Evolutionary conservation across 1,140 invertebrate species (phyloP).

Genomic region (Himalopsyche phryganea): DNA sequence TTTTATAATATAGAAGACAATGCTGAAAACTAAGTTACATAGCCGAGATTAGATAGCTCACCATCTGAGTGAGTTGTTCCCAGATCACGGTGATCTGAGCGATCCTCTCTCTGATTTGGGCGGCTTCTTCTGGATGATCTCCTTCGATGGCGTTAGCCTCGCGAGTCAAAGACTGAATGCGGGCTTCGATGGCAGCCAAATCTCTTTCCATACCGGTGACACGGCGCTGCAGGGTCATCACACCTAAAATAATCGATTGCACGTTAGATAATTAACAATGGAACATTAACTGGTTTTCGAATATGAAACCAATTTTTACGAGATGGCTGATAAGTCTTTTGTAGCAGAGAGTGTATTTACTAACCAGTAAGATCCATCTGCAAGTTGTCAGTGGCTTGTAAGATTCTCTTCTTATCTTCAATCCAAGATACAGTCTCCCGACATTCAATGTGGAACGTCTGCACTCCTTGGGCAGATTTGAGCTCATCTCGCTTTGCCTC

Average conservation of each 20-base stretch:
- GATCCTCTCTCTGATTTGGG: constrained; percentile 86
- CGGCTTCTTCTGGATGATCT: constrained; percentile 95
- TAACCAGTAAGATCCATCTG: constrained; percentile 90
- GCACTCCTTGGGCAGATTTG: constrained; percentile 93
- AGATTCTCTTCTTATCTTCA: constrained; percentile 96
- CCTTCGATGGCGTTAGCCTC: constrained; percentile 89
- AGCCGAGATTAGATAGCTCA: too few species aligned
- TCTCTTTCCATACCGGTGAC: constrained; percentile 98
- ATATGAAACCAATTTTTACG: too few species aligned
- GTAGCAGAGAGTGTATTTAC: too few species aligned
- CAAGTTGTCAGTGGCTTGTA: constrained; percentile 90
- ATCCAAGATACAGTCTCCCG: constrained; percentile 99
- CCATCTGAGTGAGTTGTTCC: constrained; percentile 95
- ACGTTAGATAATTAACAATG: too few species aligned
- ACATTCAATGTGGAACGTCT: constrained; percentile 99
- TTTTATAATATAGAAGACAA: too few species aligned
- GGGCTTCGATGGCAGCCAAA: constrained; percentile 95
- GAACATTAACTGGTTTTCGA: too few species aligned
- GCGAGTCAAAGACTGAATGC: constrained; percentile 86
- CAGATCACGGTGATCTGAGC: constrained; percentile 86
- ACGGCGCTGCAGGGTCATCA: constrained; percentile 78
- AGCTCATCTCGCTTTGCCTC: constrained; percentile 92
- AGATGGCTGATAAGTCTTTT: too few species aligned
- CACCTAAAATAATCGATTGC: constrained; percentile 41
- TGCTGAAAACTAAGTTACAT: too few species aligned